phyloP scores from a whole-genome alignment of 2,797 vertebrate genomes.

The Ctenochaetus hawaiiensis region DNA sequence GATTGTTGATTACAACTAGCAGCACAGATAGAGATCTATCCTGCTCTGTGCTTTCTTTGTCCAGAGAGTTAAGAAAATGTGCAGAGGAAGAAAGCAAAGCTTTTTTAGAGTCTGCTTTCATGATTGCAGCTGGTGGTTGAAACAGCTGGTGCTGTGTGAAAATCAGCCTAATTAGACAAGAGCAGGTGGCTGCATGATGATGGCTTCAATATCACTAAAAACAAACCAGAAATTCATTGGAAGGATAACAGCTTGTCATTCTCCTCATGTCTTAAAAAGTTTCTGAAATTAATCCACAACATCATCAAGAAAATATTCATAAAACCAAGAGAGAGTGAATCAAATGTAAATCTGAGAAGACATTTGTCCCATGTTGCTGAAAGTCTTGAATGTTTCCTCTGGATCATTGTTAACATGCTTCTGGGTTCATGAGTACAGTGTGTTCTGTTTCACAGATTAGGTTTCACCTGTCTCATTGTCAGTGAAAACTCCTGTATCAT shows the following conservation, averaged over 20 bases:
- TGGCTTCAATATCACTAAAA: background rate
- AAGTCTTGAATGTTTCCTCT: constrained; percentile 42
- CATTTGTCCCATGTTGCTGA: constrained; percentile 42
- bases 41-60: constrained; percentile 4
- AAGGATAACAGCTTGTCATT: background rate
- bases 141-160: constrained; percentile 61
- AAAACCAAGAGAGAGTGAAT: constrained; percentile 15
- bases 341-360: constrained; percentile 5
- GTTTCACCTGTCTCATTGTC: constrained; percentile 50
- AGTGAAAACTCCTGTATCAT: constrained; percentile 23
- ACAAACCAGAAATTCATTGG: background rate
- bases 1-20: constrained; percentile 32
- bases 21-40: constrained; percentile 9
- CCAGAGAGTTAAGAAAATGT: background rate
- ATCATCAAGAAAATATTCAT: constrained; percentile 7
- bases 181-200: constrained; percentile 25
- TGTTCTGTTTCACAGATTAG: constrained; percentile 49
- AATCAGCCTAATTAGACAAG: constrained; percentile 30
- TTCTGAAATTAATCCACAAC: background rate
- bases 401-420: constrained; percentile 44
- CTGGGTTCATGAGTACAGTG: constrained; percentile 24
- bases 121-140: constrained; percentile 44
- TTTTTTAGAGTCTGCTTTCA: background rate
- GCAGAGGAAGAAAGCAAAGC: background rate
- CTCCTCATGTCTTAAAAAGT: background rate